Conservation (phyloP, 2,113 vertebrate genomes). For the Labeo rohita region DNA sequence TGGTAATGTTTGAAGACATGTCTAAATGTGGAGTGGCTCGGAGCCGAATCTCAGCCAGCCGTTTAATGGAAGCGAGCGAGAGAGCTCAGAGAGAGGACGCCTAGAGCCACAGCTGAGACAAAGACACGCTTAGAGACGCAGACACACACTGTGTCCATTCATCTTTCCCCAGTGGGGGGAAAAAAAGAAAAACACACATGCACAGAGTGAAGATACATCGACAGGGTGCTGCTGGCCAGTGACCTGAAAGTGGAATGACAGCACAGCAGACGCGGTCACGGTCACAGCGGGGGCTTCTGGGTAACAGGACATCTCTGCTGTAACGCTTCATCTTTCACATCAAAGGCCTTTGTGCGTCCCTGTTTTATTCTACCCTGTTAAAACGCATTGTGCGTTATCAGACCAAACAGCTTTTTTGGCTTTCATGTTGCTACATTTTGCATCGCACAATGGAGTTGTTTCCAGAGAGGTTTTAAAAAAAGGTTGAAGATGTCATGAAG, state of each 20-base stretch:
- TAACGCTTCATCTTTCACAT: conserved; percentile 20
- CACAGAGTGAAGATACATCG: conserved; percentile 26
- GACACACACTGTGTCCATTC: conserved; percentile 42
- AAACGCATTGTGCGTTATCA: not conserved
- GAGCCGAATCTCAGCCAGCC: conserved; percentile 1
- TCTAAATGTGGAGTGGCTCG: conserved; percentile 27
- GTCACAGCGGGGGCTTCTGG: conserved; percentile 34
- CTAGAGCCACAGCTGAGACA: conserved; percentile 20
- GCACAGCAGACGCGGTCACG: conserved; percentile 34
- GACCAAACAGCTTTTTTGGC: conserved; percentile 25
- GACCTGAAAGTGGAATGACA: conserved; percentile 32
- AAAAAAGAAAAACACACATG: conserved; percentile 32
- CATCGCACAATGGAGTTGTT: conserved; percentile 1
- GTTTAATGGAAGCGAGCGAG: conserved; percentile 11
- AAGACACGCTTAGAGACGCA: conserved; percentile 38
- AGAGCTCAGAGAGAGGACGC: not conserved
- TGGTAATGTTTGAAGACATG: conserved; percentile 27
- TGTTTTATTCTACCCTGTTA: conserved; percentile 14
- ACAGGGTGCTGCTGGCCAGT: conserved; percentile 35
- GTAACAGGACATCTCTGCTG: conserved; percentile 30
- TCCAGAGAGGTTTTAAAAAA: not conserved
- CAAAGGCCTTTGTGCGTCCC: conserved; percentile 26
- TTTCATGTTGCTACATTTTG: conserved; percentile 11
- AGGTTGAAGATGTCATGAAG: conserved; percentile 22
- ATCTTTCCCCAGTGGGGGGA: conserved; percentile 2